phyloP scores from a whole-genome alignment of 2,113 vertebrate species.

The Anoplopoma fimbria region DNA sequence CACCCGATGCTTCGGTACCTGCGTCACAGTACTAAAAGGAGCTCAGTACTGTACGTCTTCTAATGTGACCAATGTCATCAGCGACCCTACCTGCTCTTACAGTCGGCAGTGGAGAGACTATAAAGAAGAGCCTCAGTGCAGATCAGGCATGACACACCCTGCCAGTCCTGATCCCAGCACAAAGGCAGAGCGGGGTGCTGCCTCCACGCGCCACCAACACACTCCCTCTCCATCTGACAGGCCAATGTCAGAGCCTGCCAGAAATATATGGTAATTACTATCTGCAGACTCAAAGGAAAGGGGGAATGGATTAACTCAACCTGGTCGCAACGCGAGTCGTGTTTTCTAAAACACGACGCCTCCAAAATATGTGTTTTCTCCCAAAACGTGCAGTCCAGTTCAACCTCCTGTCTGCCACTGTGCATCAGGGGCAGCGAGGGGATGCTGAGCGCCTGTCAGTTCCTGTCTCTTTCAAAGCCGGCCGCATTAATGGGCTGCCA shows the following conservation, averaged over 20 bases:
- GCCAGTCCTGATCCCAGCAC: constrained; percentile 40
- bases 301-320: constrained; percentile 49
- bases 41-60: not conserved
- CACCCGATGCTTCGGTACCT: too few relatives aligned
- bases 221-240: constrained; percentile 49
- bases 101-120: constrained; percentile 10
- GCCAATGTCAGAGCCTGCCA: constrained; percentile 31
- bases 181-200: constrained; percentile 24
- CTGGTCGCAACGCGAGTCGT: not conserved
- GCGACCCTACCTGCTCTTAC: constrained; percentile 33
- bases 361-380: constrained; percentile 43
- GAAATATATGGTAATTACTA: constrained; percentile 48
- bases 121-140: constrained; percentile 30
- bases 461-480: constrained; percentile 63
- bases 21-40: not conserved
- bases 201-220: constrained; percentile 11
- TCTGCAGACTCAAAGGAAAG: constrained; percentile 36
- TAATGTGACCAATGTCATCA: not conserved
- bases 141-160: constrained; percentile 38
- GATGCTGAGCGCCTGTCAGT: constrained; percentile 67
- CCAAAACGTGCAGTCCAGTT: constrained; percentile 54
- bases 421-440: constrained; percentile 58
- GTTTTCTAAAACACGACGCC: not conserved
- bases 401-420: constrained; percentile 49
- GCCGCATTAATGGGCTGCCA: constrained; percentile 69